Evolutionary conservation across 2,888 invertebrate species (phyloP).

Genomic region (Aradus depressus): DNA sequence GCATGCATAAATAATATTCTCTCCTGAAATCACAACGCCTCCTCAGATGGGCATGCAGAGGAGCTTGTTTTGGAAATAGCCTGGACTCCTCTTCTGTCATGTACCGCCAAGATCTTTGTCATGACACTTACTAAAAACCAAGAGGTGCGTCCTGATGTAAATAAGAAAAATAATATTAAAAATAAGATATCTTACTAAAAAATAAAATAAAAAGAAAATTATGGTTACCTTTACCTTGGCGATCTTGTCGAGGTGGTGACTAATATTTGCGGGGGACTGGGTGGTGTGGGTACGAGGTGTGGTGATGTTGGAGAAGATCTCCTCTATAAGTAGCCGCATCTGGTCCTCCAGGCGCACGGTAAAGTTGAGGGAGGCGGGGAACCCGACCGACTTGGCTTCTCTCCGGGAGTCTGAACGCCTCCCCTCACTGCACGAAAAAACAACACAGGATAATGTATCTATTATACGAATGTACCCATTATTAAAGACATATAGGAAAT

Average conservation of each 20-base stretch:
- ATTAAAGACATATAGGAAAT: no score
- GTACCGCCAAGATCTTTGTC: neutral
- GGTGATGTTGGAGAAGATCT: constrained; percentile 24
- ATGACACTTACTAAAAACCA: neutral
- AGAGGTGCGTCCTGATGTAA: neutral
- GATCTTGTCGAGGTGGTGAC: neutral
- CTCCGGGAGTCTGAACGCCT: no score
- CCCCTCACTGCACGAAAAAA: no score
- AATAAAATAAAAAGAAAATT: neutral
- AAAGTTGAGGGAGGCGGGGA: constrained; percentile 9
- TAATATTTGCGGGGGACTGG: constrained; percentile 6
- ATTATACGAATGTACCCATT: no score
- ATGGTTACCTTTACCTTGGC: neutral
- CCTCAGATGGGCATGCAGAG: no score
- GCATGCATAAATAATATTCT: neutral
- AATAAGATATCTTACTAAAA: neutral
- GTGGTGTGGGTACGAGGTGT: constrained; percentile 13
- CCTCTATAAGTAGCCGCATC: constrained; percentile 24
- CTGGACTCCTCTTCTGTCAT: neutral
- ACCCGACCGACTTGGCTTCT: constrained; percentile 6
- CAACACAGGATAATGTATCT: no score
- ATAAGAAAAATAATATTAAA: neutral
- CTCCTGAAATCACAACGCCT: no score
- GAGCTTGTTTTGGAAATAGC: neutral
- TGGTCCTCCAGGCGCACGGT: constrained; percentile 16